Evolutionary conservation across 1,140 invertebrate species (phyloP), one percentile per base, ranked within the genome.

Genomic region (Armadillidium nasatum): DNA sequence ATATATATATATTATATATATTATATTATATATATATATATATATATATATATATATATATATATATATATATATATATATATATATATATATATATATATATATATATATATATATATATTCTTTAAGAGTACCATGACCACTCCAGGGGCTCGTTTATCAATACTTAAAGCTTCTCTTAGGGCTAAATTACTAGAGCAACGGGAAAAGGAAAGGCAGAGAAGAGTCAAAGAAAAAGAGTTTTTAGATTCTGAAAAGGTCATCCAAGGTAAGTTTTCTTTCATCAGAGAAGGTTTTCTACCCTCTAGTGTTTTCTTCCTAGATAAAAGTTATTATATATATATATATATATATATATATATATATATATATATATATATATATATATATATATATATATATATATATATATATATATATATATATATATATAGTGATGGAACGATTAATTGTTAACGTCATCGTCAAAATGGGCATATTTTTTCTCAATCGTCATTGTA

Each of bases 221-320:
- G 60, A 66, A 76, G 71, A 43, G 70, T 72, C 0, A 72, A 75
- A 13, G 77, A 78, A 44, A 75, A 73, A 9, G 73, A 78, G 45
- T 78, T 78, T 44, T 23, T 78, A 15, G 77, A 78, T 43, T 69
- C 73, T 15, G 77, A 78, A 19, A 50, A 78, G 23, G 71, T 78
- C 19, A 71, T 75, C 6, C 33, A 78, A 72, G 73, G 76, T 78
- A 23, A 78, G 67, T 23, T 0, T 71, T 0, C 13, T 10, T 23
- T 23, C 43, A 7, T 43, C 23, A 23, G 10, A 22, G 21, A 6
- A 71, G n/a, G n/a, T n/a, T n/a, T n/a, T n/a, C n/a, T n/a, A n/a
- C n/a, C n/a, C n/a, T n/a, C n/a, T n/a, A n/a, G n/a, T n/a, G n/a
- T n/a, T n/a, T n/a, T n/a, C n/a, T n/a, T n/a, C n/a, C n/a, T n/a